These are phyloP conservation scores for Monopis laevigella DNA, from an alignment of 2,888 invertebrate genomes.

Conservation along the genomic window DNA sequence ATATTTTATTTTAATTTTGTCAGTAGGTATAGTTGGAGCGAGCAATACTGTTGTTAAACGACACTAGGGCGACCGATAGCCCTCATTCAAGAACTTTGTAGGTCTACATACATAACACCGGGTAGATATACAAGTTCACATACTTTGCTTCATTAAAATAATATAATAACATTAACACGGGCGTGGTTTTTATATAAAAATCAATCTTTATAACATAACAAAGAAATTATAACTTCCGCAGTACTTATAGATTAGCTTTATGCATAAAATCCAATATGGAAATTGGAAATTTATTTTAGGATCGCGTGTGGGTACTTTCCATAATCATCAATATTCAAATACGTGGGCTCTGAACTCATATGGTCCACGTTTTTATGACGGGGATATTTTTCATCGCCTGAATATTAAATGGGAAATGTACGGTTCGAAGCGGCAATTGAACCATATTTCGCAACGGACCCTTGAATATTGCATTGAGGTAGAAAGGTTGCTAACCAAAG, in stretches of 20 bases:
- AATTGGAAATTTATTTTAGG: slow-evolving; percentile 6
- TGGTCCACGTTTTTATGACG: slow-evolving; percentile 52
- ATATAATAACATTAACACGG: too few species aligned
- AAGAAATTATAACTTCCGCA: too few species aligned
- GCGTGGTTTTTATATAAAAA: too few species aligned
- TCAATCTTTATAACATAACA: too few species aligned
- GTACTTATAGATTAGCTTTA: not conserved
- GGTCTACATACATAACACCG: too few species aligned
- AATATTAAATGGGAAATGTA: slow-evolving; percentile 53
- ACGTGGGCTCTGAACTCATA: slow-evolving; percentile 48
- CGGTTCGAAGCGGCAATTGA: slow-evolving; percentile 46
- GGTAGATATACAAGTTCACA: too few species aligned
- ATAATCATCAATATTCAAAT: slow-evolving; percentile 61
- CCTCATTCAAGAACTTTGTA: too few species aligned
- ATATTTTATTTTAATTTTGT: too few species aligned
- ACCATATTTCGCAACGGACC: slow-evolving; percentile 50
- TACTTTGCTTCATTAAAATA: too few species aligned
- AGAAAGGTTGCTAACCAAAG: slow-evolving; percentile 37
- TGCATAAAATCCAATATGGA: slow-evolving; percentile 8
- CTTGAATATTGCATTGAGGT: slow-evolving; percentile 57
- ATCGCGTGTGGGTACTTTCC: slow-evolving; percentile 28
- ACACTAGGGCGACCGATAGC: too few species aligned
- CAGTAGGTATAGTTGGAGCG: too few species aligned
- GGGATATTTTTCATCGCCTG: slow-evolving; percentile 54
- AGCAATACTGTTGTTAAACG: too few species aligned